These are phyloP conservation scores for Iphiclides podalirius DNA, from an alignment of 2,888 invertebrate genomes.

Conservation along the genomic window DNA sequence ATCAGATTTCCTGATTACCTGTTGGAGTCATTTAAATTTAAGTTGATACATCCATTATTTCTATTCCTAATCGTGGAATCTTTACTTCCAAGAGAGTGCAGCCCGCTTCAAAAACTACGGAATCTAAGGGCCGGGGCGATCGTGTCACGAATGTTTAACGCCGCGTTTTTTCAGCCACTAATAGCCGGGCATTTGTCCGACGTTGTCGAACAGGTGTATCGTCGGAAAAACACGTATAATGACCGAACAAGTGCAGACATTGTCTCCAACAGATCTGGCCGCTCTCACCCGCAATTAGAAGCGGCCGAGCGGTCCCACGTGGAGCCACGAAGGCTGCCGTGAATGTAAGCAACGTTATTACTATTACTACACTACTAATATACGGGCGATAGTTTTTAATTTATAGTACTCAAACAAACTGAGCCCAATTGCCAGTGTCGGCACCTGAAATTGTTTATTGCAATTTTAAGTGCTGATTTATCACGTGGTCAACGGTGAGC, in stretches of 20 bases:
- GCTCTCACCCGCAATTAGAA: slow-evolving; percentile 58
- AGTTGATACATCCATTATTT: too few relatives aligned
- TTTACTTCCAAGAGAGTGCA: too few relatives aligned
- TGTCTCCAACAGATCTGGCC: slow-evolving; percentile 50
- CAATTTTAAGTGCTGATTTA: too few relatives aligned
- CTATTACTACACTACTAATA: too few relatives aligned
- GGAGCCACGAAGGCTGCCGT: slow-evolving; percentile 34
- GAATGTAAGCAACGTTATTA: neutral
- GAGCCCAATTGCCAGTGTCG: too few relatives aligned
- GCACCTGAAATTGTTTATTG: too few relatives aligned
- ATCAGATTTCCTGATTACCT: too few relatives aligned
- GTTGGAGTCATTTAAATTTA: too few relatives aligned
- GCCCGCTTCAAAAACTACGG: slow-evolving; percentile 3
- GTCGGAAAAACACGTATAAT: slow-evolving; percentile 58
- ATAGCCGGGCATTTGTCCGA: slow-evolving; percentile 50
- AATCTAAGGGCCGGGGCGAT: neutral
- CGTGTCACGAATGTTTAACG: slow-evolving; percentile 38
- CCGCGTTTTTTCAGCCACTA: slow-evolving; percentile 47
- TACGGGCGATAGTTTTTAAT: too few relatives aligned
- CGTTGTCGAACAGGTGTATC: slow-evolving; percentile 57
- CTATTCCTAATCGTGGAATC: too few relatives aligned
- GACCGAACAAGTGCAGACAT: slow-evolving; percentile 56
- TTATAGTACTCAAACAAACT: too few relatives aligned
- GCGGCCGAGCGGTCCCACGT: slow-evolving; percentile 40
- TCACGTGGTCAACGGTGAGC: too few relatives aligned